A percentile compares a stretch with the other conserved stretches of the same genome.
Conservation (phyloP, 2,797 vertebrate species). For the Spinus olivaceus region DNA sequence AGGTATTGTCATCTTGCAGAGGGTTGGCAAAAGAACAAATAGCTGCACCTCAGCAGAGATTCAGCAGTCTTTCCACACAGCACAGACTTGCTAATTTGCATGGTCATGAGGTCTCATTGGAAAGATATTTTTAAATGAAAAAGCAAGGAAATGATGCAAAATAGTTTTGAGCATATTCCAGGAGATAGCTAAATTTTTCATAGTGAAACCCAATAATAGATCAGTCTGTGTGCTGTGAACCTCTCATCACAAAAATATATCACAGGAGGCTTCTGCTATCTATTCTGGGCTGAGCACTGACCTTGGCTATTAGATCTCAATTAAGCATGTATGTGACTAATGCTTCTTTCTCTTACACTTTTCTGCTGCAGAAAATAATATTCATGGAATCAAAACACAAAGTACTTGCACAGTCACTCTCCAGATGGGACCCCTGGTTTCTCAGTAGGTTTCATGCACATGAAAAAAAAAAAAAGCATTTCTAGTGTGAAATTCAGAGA, state of each 20-base stretch:
- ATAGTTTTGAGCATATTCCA: slow-evolving; percentile 25
- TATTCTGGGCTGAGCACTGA: slow-evolving; percentile 42
- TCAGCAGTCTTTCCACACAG: background rate
- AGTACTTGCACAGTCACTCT: background rate
- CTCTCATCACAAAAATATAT: slow-evolving; percentile 32
- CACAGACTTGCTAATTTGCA: slow-evolving; percentile 10
- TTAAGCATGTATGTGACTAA: slow-evolving; percentile 25
- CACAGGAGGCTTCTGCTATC: background rate
- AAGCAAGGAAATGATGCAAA: slow-evolving; percentile 34
- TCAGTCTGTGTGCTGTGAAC: slow-evolving; percentile 28
- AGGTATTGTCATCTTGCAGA: background rate
- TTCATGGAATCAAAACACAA: background rate
- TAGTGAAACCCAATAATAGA: background rate
- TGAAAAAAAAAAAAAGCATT: background rate
- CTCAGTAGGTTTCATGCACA: background rate
- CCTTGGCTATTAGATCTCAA: slow-evolving; percentile 44
- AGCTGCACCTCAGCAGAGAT: background rate
- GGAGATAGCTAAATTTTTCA: slow-evolving; percentile 34
- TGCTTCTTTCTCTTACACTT: background rate
- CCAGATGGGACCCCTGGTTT: background rate
- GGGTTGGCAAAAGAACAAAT: background rate
- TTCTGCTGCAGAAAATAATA: slow-evolving; percentile 16
- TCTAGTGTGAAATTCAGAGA: background rate
- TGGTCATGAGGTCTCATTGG: background rate
- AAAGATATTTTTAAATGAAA: slow-evolving; percentile 56